A percentile compares a stretch with the other conserved stretches of the same genome.
phyloP scores from a whole-genome alignment of 2,113 vertebrate genomes.

The Atlantisia rogersi region DNA sequence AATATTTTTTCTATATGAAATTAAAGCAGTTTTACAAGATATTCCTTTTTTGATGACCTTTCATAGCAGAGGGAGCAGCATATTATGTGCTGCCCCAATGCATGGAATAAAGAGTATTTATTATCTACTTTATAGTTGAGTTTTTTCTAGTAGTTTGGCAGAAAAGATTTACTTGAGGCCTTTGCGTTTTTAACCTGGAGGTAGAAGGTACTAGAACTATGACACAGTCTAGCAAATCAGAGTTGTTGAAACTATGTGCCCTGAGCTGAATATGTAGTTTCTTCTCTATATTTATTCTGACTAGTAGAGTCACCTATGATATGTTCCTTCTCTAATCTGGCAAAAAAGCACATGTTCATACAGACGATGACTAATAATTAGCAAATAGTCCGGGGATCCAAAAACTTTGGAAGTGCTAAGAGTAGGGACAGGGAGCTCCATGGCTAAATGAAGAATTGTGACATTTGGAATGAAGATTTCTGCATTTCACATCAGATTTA shows the following conservation, averaged over 20 bases:
- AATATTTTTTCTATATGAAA: neutral
- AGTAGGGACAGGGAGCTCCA: neutral
- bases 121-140: neutral
- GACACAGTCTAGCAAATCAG: neutral
- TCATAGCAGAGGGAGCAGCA: neutral
- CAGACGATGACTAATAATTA: neutral
- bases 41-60: neutral
- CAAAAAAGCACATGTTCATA: neutral
- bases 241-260: neutral
- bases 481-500: neutral
- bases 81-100: neutral
- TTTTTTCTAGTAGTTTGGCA: neutral
- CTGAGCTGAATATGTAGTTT: neutral
- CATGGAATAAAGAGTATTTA: neutral
- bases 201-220: neutral
- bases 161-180: neutral
- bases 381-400: neutral
- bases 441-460: neutral
- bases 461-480: neutral
- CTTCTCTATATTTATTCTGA: neutral
- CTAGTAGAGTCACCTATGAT: neutral
- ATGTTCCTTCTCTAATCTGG: neutral
- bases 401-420: neutral
- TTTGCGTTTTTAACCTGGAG: neutral
- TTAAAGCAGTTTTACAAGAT: neutral